A percentile compares a stretch with the other conserved stretches of the same genome.
Evolutionary conservation across 2,888 invertebrate genomes (phyloP).

Genomic region (Watsonalla cultraria): DNA sequence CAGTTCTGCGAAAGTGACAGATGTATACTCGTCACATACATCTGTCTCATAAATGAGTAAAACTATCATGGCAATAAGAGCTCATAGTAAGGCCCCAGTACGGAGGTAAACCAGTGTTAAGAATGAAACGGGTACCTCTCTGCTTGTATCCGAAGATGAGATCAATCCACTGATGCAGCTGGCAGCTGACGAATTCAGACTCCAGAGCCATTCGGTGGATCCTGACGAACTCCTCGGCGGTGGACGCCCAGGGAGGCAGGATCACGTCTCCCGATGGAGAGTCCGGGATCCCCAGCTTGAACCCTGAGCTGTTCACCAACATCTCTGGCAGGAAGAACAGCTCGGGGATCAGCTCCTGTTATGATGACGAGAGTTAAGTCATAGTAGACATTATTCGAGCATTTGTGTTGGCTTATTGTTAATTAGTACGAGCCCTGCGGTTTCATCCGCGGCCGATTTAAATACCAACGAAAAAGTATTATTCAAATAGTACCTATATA

Average conservation of each 20-base stretch:
- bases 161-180: slow-evolving; percentile 99
- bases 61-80: too few relatives aligned
- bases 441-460: too few relatives aligned
- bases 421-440: too few relatives aligned
- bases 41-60: too few relatives aligned
- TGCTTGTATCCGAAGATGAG: slow-evolving; percentile 99
- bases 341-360: slow-evolving; percentile 97
- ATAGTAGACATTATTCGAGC: too few relatives aligned
- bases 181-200: slow-evolving; percentile 99
- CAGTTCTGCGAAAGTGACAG: too few relatives aligned
- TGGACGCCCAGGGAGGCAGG: slow-evolving; percentile 97
- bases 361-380: slow-evolving; percentile 6
- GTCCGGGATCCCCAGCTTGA: slow-evolving; percentile 92
- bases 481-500: too few relatives aligned
- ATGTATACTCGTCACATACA: too few relatives aligned
- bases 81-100: too few relatives aligned
- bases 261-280: slow-evolving; percentile 91
- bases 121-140: slow-evolving; percentile 79
- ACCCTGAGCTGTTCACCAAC: slow-evolving; percentile 91
- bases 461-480: too few relatives aligned
- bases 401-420: too few relatives aligned
- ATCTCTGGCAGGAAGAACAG: slow-evolving; percentile 99
- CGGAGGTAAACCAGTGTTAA: too few relatives aligned
- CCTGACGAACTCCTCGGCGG: slow-evolving; percentile 98
- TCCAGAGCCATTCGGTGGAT: slow-evolving; percentile 99